Conservation (phyloP, 2,888 invertebrate genomes). For the Mythimna vitellina region DNA sequence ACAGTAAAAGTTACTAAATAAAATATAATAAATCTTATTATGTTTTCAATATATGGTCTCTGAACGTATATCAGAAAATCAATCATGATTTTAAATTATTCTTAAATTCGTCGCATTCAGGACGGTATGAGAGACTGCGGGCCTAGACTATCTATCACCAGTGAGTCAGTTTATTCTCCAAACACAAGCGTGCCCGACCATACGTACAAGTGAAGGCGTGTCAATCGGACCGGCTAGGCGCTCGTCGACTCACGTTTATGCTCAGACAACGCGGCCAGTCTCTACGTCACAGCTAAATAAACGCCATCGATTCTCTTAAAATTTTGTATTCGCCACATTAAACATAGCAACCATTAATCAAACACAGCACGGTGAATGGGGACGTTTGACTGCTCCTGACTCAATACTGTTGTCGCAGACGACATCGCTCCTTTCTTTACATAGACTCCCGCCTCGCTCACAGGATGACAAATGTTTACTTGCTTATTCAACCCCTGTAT, state of each 20-base stretch:
- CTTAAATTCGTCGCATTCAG: no score
- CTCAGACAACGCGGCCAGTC: conserved; percentile 50
- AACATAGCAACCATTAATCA: conserved; percentile 63
- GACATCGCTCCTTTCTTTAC: conserved; percentile 68
- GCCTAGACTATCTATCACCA: conserved; percentile 75
- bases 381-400: conserved; percentile 61
- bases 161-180: conserved; percentile 84
- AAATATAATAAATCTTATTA: no score
- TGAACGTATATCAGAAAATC: no score
- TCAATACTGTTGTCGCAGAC: conserved; percentile 58
- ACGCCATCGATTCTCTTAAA: conserved; percentile 50
- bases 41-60: no score
- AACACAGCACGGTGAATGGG: conserved; percentile 48
- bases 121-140: no score
- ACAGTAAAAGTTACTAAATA: no score
- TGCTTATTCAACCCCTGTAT: conserved; percentile 74
- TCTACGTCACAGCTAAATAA: conserved; percentile 49
- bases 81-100: no score
- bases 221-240: conserved; percentile 49
- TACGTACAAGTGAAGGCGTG: conserved; percentile 44
- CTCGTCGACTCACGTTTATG: conserved; percentile 50
- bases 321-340: conserved; percentile 56
- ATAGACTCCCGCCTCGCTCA: conserved; percentile 72
- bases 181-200: conserved; percentile 69
- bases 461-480: conserved; percentile 85